phyloP scores from a whole-genome alignment of 2,113 vertebrate genomes.

The Xyliphius kryptos region DNA sequence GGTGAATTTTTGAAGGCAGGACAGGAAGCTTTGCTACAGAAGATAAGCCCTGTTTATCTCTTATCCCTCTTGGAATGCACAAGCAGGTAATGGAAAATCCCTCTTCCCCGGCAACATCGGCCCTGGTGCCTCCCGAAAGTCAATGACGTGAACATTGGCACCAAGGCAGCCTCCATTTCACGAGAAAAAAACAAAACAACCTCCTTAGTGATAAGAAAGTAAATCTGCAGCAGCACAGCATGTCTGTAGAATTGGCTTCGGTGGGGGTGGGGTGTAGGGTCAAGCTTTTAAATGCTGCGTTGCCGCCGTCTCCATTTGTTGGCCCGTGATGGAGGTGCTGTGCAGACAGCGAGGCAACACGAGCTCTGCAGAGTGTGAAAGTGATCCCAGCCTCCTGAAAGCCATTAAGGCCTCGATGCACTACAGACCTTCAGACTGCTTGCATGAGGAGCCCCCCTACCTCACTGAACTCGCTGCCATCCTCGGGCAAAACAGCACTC shows the following conservation, averaged over 20 bases:
- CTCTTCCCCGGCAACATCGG: slow-evolving; percentile 5
- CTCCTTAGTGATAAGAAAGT: slow-evolving; percentile 27
- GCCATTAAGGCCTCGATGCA: background rate
- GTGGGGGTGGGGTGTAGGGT: slow-evolving; percentile 18
- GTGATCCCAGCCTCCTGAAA: slow-evolving; percentile 8
- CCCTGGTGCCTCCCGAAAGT: slow-evolving; percentile 19
- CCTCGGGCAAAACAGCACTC: no score
- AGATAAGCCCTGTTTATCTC: slow-evolving; percentile 39
- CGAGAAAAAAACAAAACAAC: slow-evolving; percentile 29
- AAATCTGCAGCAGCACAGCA: slow-evolving; percentile 21
- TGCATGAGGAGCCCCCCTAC: background rate
- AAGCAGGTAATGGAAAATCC: slow-evolving; percentile 41
- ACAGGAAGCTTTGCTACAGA: slow-evolving; percentile 25
- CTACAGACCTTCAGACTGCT: background rate
- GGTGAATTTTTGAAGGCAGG: no score
- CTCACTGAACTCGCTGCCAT: background rate
- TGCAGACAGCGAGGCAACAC: slow-evolving; percentile 35
- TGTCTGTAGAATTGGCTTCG: slow-evolving; percentile 30
- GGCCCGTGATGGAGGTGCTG: slow-evolving; percentile 16
- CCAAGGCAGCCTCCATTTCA: slow-evolving; percentile 26
- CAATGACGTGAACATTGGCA: slow-evolving; percentile 12
- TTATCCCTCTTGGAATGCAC: slow-evolving; percentile 20
- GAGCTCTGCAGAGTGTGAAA: slow-evolving; percentile 38
- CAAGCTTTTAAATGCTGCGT: slow-evolving; percentile 35
- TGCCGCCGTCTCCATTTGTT: slow-evolving; percentile 38